Evolutionary conservation across 35 echinoderm and acorn worm genomes (phyloP), one percentile per base, ranked within the genome.

Genomic region (Apostichopus japonicus): DNA sequence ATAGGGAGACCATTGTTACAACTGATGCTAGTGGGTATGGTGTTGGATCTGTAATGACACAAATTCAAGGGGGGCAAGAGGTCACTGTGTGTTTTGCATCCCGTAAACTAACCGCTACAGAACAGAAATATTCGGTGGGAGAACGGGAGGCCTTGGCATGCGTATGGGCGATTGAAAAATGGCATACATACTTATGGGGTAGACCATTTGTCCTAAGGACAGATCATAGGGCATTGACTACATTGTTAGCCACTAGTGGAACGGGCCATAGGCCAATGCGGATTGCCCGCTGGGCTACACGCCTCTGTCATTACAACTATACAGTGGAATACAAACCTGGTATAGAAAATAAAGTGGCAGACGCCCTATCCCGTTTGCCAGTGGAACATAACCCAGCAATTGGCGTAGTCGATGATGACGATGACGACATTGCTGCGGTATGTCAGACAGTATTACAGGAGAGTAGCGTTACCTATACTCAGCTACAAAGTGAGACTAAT

Each of bases 141-240:
- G 65, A 75, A 75, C 19, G 44, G 14, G 87, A 90, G 23, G 65
- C 87, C 53, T 22, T 90, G 5, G 87, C 65, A 6, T 90, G 65
- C 24, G 63, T 90, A 6, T 90, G 71, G 62, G 61, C 87, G 13
- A 52, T 90, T 10, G 87, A 90, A 22, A 75, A 90, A 33, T 90
- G 61, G 62, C 87, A 90, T 53, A 90, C 87, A 14, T 91, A 78
- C 44, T 91, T 91, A 78, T 91, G 90, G 90, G 65, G 86, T 70
- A 23, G 71, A n/a, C 16, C 15, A 73, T 73, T 73, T 23, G 21
- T 73, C 16, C 17, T 73, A 7, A 17, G 71, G 16, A 73, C 71
- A 1, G 71, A 73, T 19, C 71, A 73, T 73, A 52, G 14, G 13
- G 13, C 10, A 21, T 17, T 80, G 8, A 52, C 53, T 44, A 52